Percentiles rank a stretch among this genome's conserved stretches.
Evolutionary conservation across 2,113 vertebrate species (phyloP).

Genomic region (Oophaga pumilio): DNA sequence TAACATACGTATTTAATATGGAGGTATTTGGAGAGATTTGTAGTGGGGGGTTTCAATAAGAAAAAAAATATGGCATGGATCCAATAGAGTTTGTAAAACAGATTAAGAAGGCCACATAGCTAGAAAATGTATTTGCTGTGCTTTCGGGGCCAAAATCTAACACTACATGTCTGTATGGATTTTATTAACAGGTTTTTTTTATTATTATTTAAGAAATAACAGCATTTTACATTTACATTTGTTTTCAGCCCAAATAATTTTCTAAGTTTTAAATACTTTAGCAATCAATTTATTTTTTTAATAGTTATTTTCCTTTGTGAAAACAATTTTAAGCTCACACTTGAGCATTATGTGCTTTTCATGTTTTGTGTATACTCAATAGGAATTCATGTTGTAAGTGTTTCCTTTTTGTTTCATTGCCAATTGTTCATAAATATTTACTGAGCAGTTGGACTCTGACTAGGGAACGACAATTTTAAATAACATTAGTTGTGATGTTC

Average conservation of each 20-base stretch:
- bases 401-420: background rate
- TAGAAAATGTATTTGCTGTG: background rate
- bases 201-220: background rate
- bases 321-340: background rate
- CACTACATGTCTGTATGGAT: background rate
- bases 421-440: constrained; percentile 68
- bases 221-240: background rate
- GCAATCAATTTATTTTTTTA: background rate
- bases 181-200: background rate
- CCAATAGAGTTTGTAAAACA: background rate
- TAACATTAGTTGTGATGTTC: constrained; percentile 71
- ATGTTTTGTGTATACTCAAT: background rate
- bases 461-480: constrained; percentile 64
- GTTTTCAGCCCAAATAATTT: background rate
- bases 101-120: background rate
- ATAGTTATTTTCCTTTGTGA: background rate
- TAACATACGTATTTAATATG: background rate
- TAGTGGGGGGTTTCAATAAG: background rate
- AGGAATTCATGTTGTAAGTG: background rate
- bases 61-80: background rate
- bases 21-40: no score
- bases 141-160: background rate
- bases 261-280: background rate
- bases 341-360: background rate
- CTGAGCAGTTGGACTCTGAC: constrained; percentile 62